Percentiles rank a stretch among this genome's conserved stretches.
Conservation (phyloP, 2,113 vertebrate genomes). For the Aplodontia rufa region DNA sequence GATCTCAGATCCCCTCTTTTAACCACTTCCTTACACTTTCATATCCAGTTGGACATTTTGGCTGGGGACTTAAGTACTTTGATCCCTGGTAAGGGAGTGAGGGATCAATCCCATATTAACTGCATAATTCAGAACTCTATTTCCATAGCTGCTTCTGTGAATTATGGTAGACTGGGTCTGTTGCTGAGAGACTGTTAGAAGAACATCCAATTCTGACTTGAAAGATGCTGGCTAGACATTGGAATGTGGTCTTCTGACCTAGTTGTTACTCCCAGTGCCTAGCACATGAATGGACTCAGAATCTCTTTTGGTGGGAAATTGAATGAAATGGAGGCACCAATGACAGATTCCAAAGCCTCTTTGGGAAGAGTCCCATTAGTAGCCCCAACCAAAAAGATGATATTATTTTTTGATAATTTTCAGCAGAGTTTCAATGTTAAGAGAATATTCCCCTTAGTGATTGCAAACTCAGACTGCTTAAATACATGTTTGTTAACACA, state of each 20-base stretch:
- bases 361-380: not conserved
- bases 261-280: not conserved
- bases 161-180: not conserved
- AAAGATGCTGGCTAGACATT: not conserved
- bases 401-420: not conserved
- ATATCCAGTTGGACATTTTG: not conserved
- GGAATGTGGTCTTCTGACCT: not conserved
- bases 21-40: not conserved
- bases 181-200: not conserved
- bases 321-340: not conserved
- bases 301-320: not conserved
- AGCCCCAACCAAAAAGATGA: not conserved
- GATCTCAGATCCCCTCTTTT: not conserved
- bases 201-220: not conserved
- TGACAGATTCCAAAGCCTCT: not conserved
- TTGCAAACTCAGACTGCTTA: slow-evolving; percentile 34
- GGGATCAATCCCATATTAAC: not conserved
- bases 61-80: not conserved
- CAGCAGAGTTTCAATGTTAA: slow-evolving; percentile 23
- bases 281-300: rapidly evolving
- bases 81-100: not conserved
- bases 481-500: slow-evolving; percentile 24
- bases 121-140: not conserved
- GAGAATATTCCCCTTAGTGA: not conserved
- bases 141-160: not conserved